These are phyloP conservation scores for Virgularia gustaviana DNA, from an alignment of 92 coral and sea anemone species.

Conservation along the genomic window DNA sequence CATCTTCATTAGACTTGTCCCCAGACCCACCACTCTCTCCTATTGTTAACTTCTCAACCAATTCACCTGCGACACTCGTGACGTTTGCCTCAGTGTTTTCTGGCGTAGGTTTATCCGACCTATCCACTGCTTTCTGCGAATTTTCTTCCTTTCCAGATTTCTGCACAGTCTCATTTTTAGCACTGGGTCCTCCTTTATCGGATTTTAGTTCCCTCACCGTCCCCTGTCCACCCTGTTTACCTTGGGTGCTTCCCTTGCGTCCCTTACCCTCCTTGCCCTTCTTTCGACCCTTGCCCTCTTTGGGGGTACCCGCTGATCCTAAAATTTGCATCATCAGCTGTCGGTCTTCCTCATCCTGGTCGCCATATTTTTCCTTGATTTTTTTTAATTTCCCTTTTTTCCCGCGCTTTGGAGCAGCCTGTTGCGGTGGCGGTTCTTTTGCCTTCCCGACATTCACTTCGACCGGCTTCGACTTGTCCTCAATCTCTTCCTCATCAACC, in stretches of 20 bases:
- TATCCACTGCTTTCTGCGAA: too few relatives aligned
- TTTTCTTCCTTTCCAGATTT: background rate
- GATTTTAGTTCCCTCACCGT: background rate
- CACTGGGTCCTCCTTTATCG: background rate
- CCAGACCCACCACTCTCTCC: slow-evolving; percentile 52
- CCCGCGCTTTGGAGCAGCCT: slow-evolving; percentile 26
- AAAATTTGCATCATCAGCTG: slow-evolving; percentile 86
- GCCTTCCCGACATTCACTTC: slow-evolving; percentile 17
- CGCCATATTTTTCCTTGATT: slow-evolving; percentile 95
- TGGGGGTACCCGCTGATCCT: slow-evolving; percentile 97
- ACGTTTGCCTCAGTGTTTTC: too few relatives aligned
- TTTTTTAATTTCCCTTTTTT: slow-evolving; percentile 72
- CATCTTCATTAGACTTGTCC: slow-evolving; percentile 20
- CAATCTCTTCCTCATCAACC: slow-evolving; percentile 5
- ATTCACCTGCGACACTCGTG: too few relatives aligned
- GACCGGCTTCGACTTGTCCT: slow-evolving; percentile 19
- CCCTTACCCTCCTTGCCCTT: slow-evolving; percentile 32
- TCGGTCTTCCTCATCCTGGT: slow-evolving; percentile 96
- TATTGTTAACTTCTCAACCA: too few relatives aligned
- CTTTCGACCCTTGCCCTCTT: slow-evolving; percentile 67
- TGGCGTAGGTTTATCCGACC: too few relatives aligned
- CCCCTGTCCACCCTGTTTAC: slow-evolving; percentile 16
- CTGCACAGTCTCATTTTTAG: background rate
- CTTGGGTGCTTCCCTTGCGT: slow-evolving; percentile 21
- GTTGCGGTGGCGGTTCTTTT: slow-evolving; percentile 48